Percentiles rank a stretch among this genome's conserved stretches.
phyloP scores from a whole-genome alignment of 2,113 vertebrate species.

The Campylomormyrus tamandua region DNA sequence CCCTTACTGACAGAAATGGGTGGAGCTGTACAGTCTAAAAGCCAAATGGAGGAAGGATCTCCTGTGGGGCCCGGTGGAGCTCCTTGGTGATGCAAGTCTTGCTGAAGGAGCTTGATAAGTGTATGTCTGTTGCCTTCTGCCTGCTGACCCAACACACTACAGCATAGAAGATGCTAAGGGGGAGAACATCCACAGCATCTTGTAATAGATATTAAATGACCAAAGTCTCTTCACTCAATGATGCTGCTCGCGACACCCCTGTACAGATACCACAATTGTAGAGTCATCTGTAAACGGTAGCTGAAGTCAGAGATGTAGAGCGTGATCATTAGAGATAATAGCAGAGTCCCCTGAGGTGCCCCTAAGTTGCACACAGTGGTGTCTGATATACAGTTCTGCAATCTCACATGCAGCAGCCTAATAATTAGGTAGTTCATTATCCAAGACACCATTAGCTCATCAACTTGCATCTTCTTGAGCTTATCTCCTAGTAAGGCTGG shows the following conservation, averaged over 20 bases:
- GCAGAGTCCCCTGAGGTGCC: neutral
- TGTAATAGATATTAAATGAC: neutral
- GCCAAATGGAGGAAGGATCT: neutral
- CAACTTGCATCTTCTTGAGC: neutral
- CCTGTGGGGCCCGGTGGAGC: neutral
- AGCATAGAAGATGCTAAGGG: neutral
- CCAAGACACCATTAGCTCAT: neutral
- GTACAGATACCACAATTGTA: neutral
- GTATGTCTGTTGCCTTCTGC: neutral
- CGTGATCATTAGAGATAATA: neutral
- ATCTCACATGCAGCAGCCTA: neutral
- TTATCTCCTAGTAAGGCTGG: neutral
- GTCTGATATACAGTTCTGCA: neutral
- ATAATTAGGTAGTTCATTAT: neutral
- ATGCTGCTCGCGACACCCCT: neutral
- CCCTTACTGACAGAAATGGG: neutral
- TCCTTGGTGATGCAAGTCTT: neutral
- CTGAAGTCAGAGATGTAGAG: neutral
- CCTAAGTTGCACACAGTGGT: neutral
- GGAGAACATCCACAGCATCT: neutral
- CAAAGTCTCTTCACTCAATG: neutral
- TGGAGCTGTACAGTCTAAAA: neutral
- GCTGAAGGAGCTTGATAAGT: neutral
- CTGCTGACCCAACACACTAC: neutral
- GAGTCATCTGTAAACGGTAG: neutral